Evolutionary conservation across 2,888 invertebrate species (phyloP).

Genomic region (Aquatica leii): DNA sequence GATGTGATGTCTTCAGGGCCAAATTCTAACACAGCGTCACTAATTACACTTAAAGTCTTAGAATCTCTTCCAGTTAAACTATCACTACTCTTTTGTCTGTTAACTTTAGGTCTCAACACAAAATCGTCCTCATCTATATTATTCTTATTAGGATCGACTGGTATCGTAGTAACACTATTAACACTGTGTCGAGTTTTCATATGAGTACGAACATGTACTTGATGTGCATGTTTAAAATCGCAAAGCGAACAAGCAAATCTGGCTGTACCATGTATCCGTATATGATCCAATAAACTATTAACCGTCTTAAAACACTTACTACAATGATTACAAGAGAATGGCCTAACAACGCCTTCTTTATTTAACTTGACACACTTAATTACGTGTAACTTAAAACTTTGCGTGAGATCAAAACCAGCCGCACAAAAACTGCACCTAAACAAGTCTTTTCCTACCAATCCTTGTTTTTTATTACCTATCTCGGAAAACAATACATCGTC

Average conservation of each 20-base stretch:
- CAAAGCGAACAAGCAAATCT: conserved; percentile 70
- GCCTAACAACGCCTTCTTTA: conserved; percentile 37
- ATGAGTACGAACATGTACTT: conserved; percentile 57
- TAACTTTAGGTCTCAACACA: conserved; percentile 58
- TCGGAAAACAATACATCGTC: conserved; percentile 8
- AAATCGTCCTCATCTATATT: conserved; percentile 62
- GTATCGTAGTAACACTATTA: conserved; percentile 57
- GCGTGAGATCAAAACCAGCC: conserved; percentile 52
- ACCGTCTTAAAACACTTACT: conserved; percentile 60
- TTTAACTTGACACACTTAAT: conserved; percentile 41
- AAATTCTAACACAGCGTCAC: conserved; percentile 46
- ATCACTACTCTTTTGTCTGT: conserved; percentile 18
- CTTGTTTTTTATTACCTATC: conserved; percentile 14
- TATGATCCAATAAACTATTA: conserved; percentile 65
- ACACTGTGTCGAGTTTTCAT: conserved; percentile 65
- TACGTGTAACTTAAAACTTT: conserved; percentile 59
- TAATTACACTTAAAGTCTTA: neutral
- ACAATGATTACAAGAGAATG: conserved; percentile 65
- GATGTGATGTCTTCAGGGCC: conserved; percentile 70
- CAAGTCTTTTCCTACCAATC: conserved; percentile 59
- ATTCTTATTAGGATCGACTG: conserved; percentile 61
- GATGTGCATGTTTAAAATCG: conserved; percentile 54
- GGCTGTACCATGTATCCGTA: conserved; percentile 67
- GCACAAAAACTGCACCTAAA: conserved; percentile 65
- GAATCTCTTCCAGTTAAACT: neutral